Evolutionary conservation across 2,888 invertebrate genomes (phyloP).

Genomic region (Drosophila fulvimacula): DNA sequence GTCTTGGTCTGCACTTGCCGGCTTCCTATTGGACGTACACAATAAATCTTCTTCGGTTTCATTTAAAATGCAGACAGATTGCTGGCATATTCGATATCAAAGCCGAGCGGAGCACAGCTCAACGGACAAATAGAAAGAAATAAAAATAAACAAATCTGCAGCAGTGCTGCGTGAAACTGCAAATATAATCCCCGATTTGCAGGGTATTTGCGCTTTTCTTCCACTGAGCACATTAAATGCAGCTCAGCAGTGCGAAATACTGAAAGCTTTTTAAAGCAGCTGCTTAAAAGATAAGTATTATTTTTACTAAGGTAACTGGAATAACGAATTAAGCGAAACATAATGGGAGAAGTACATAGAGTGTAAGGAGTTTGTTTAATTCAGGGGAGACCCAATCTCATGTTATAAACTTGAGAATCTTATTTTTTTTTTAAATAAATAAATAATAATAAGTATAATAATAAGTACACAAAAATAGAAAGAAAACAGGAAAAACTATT

Average conservation of each 20-base stretch:
- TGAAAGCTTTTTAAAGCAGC: not conserved
- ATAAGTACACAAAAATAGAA: too few species aligned
- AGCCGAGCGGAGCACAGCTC: slow-evolving; percentile 31
- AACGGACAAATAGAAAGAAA: slow-evolving; percentile 7
- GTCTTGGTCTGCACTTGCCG: not conserved
- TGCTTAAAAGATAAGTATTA: not conserved
- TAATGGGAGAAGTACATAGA: too few species aligned
- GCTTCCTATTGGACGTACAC: slow-evolving; percentile 44
- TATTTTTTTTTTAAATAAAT: too few species aligned
- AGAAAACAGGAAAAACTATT: too few species aligned
- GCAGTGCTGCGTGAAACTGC: slow-evolving; percentile 1
- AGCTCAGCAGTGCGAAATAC: not conserved
- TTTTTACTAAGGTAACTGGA: not conserved
- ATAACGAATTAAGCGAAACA: not conserved
- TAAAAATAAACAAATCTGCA: slow-evolving; percentile 10
- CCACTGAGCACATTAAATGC: not conserved
- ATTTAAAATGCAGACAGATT: slow-evolving; percentile 78
- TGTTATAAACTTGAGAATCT: too few species aligned
- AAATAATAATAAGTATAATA: too few species aligned
- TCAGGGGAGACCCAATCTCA: too few species aligned
- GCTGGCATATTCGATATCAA: slow-evolving; percentile 73
- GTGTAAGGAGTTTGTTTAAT: too few species aligned
- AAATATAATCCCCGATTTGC: slow-evolving; percentile 14
- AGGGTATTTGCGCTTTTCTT: slow-evolving; percentile 5
- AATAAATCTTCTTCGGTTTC: slow-evolving; percentile 79